Base-by-base conservation (phyloP, 2,797 vertebrate genomes). In the Coendou prehensilis region DNA sequence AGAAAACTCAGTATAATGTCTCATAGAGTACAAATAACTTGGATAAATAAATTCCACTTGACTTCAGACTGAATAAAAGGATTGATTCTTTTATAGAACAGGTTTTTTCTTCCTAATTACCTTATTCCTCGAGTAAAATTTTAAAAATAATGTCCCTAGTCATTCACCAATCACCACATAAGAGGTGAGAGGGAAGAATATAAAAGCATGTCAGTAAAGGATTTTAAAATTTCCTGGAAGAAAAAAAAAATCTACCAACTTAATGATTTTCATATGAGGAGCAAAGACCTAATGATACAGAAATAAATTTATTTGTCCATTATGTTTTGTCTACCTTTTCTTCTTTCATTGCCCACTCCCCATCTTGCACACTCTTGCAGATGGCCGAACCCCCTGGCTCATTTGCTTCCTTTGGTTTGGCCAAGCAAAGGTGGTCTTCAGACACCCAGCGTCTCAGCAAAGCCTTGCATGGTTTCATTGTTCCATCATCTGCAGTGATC, bases 31-130 rank as follows among this genome's bases (percentile, higher is more conserved):
- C 7, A 52, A 37, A 33, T 64, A 50, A 75, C 83, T 81, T 61
- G 30, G 80, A 41, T 93, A 18, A 41, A 82, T 41, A 78, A 91
- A 15, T 96, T 69, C 23, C 30, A 33, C 87, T 96, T 96, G 67
- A 95, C 64, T 92, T 81, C 30, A 57, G 67, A 90, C 89, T 54
- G 28, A 83, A 10, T 59, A 71, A 88, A 90, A 82, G 52, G 47
- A 94, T 84, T 45, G 71, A 59, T 86, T 71, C 82, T 61, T 78
- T 94, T 45, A 73, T 78, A 8, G 64, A 93, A 81, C 50, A 94
- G 57, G 93, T 69, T 83, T 90, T 73, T 86, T 90, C 94, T 91
- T 94, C 61, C n/a, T 87, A 78, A 90, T 92, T 92, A 93, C 37
- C 47, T 95, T 82, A 76, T 71, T 45, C 37, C 37, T 91, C 23